Evolutionary conservation across 2,113 vertebrate species (phyloP), one percentile per base, ranked within the genome.

Genomic region (Monarcha castaneiventris): DNA sequence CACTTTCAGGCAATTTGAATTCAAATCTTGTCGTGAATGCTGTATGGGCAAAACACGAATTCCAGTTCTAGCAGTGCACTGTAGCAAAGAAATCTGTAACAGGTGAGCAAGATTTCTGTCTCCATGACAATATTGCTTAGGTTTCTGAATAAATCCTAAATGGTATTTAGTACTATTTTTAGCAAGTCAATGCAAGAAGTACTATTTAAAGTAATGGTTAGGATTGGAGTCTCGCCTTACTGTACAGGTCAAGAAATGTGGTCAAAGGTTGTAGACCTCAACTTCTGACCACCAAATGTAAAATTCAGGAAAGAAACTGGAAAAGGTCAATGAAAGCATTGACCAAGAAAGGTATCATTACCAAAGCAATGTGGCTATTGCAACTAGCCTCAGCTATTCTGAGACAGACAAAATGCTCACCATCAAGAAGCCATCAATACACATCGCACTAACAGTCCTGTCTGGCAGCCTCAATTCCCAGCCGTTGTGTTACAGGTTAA

Each of bases 381-480:
- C 55, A 77, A 62, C 33, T 15, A 25, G 52, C 43, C 61, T 59
- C 52, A 39, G 86, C 59, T 90, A 35, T 27, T 74, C 73, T 43
- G 64, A 67, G 64, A 48, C 43, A 81, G 79, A 92, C 49, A 91
- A 82, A 94, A 91, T 18, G 29, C 52, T 84, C 16, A 5, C 49
- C 69, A 71, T 63, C 90, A 56, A 64, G 90, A 77, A 96, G 74
- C 84, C 84, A 95, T 95, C 95, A 84, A 93, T 86, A 95, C 56
- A 63, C 66, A 61, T 66, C 0, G 1, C 75, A 61, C 79, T 87
- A 55, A 66, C 67, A 8, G 54, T 90, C 77, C 84, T 93, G 61
- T 25, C 95, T 94, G 91, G 94, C 95, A 97, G 81, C 78, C 73
- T 87, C 95, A 92, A 79, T 87, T 97, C 90, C 67, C 90, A 93